These are phyloP conservation scores for Polypterus senegalus DNA, from an alignment of 2,113 vertebrate species.

Conservation along the genomic window DNA sequence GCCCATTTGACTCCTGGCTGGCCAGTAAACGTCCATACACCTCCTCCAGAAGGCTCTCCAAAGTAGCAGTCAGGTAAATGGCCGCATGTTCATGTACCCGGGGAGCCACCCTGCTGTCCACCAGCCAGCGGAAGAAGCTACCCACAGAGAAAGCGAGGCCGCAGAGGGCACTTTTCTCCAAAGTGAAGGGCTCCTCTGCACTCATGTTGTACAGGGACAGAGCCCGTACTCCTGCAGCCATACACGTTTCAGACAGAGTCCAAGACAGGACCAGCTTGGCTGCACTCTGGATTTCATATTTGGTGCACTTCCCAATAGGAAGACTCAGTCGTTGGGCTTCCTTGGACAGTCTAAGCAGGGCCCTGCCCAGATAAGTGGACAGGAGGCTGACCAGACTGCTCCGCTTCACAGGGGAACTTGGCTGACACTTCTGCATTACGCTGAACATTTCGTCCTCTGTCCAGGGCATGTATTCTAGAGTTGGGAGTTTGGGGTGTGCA, in stretches of 20 bases:
- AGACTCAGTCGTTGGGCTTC: conserved; percentile 60
- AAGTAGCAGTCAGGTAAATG: conserved; percentile 55
- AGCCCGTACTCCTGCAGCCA: conserved; percentile 50
- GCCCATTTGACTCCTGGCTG: not conserved
- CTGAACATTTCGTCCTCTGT: conserved; percentile 50
- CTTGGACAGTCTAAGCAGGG: conserved; percentile 48
- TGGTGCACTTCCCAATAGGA: conserved; percentile 57
- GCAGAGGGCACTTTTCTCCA: conserved; percentile 51
- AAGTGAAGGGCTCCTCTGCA: conserved; percentile 47
- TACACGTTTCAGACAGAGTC: conserved; percentile 56
- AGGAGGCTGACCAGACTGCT: conserved; percentile 32
- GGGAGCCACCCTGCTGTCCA: conserved; percentile 53
- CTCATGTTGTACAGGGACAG: conserved; percentile 62
- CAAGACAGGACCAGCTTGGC: conserved; percentile 56
- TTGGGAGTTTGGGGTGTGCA: conserved; percentile 51
- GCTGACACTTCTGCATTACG: conserved; percentile 44
- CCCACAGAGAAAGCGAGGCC: conserved; percentile 56
- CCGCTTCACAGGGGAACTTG: not conserved
- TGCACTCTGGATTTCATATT: conserved; percentile 55
- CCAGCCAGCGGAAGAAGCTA: conserved; percentile 64
- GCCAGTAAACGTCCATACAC: conserved; percentile 33
- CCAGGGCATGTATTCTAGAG: conserved; percentile 60
- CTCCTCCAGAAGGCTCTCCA: conserved; percentile 54
- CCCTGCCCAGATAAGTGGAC: conserved; percentile 31
- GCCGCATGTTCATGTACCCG: conserved; percentile 60